Conservation (phyloP, 2,888 invertebrate genomes). For the Drosophila glabriapex region DNA sequence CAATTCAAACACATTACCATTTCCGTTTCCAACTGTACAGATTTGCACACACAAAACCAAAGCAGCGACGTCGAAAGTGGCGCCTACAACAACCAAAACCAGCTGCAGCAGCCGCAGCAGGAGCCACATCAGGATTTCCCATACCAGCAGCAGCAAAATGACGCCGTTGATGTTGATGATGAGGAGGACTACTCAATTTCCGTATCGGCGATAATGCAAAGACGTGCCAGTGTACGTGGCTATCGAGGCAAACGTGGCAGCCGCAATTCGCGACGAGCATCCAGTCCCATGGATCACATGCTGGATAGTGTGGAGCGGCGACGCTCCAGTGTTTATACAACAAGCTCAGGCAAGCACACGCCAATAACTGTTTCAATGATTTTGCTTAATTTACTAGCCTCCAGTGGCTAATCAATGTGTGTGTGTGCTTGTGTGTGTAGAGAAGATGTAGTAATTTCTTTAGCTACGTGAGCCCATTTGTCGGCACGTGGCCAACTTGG, state of each 20-base stretch:
- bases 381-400: slow-evolving; percentile 59
- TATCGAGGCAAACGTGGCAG: slow-evolving; percentile 87
- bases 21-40: slow-evolving; percentile 26
- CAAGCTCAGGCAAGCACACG: slow-evolving; percentile 92
- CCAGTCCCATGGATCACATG: slow-evolving; percentile 86
- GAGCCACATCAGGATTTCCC: slow-evolving; percentile 33
- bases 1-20: slow-evolving; percentile 13
- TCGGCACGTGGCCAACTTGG: slow-evolving; percentile 52
- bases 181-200: slow-evolving; percentile 95
- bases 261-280: slow-evolving; percentile 87
- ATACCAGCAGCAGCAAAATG: slow-evolving; percentile 49
- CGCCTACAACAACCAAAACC: slow-evolving; percentile 32
- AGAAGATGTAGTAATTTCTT: slow-evolving; percentile 59
- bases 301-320: slow-evolving; percentile 86
- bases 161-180: slow-evolving; percentile 85
- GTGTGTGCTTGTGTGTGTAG: neutral
- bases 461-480: slow-evolving; percentile 66
- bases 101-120: slow-evolving; percentile 20
- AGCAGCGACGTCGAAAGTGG: slow-evolving; percentile 63
- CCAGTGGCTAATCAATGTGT: slow-evolving; percentile 72
- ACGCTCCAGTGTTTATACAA: slow-evolving; percentile 92
- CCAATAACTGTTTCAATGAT: slow-evolving; percentile 47
- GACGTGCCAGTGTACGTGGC: slow-evolving; percentile 90
- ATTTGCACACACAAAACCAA: slow-evolving; percentile 59
- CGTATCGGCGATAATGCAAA: slow-evolving; percentile 93